Percentiles rank a stretch among this genome's conserved stretches.
Evolutionary conservation across 2,888 invertebrate species (phyloP).

Genomic region (Aporophyla nigra): DNA sequence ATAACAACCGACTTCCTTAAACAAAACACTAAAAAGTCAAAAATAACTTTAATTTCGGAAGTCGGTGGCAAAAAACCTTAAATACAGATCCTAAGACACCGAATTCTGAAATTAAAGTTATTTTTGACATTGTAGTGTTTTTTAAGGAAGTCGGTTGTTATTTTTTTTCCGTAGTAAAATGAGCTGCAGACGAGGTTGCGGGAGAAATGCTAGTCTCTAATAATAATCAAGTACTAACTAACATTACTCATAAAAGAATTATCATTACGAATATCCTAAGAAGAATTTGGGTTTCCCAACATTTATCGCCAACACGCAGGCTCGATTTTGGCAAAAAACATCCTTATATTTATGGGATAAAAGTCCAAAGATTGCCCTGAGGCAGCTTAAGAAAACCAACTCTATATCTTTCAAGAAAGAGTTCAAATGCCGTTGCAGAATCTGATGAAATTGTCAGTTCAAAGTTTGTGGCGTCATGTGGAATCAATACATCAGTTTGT

Average conservation of each 20-base stretch:
- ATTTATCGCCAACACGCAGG: not conserved
- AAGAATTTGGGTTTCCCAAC: not conserved
- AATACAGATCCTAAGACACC: no score
- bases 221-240: not conserved
- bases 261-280: not conserved
- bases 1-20: no score
- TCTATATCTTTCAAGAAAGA: not conserved
- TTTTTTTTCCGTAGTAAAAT: no score
- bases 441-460: slow-evolving; percentile 47
- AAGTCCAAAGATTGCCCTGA: not conserved
- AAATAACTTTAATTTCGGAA: no score
- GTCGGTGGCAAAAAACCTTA: no score
- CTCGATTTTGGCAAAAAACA: slow-evolving; percentile 13
- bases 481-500: slow-evolving; percentile 75
- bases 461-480: slow-evolving; percentile 70
- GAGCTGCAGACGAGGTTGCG: no score
- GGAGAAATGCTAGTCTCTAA: no score
- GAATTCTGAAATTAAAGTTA: no score
- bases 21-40: no score
- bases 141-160: no score
- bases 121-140: no score
- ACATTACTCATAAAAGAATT: not conserved
- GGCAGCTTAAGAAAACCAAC: not conserved
- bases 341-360: not conserved
- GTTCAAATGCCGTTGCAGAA: slow-evolving; percentile 15